These are phyloP conservation scores for Brachionus calyciflorus DNA, from an alignment of 1,140 invertebrate genomes.

Conservation along the genomic window DNA sequence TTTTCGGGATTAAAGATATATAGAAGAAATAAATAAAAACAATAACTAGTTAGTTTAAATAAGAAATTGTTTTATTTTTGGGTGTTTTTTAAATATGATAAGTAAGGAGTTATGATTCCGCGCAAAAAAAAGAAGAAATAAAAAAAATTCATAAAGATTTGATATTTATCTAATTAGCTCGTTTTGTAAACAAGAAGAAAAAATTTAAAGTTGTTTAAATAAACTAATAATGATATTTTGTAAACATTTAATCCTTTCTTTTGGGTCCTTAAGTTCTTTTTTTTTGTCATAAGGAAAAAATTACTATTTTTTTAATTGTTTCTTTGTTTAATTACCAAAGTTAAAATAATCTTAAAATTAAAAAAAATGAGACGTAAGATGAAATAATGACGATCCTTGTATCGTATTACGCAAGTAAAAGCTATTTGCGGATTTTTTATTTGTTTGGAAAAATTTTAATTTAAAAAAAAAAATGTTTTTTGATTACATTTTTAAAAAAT, in stretches of 20 bases:
- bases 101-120: background rate
- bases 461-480: too few relatives aligned
- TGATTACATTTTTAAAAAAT: too few relatives aligned
- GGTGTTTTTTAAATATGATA: slow-evolving; percentile 38
- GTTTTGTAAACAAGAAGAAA: slow-evolving; percentile 21
- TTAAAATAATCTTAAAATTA: too few relatives aligned
- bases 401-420: too few relatives aligned
- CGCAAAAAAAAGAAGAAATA: background rate
- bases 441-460: too few relatives aligned
- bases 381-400: too few relatives aligned
- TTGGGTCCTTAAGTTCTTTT: too few relatives aligned
- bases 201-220: slow-evolving; percentile 35
- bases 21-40: background rate
- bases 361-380: too few relatives aligned
- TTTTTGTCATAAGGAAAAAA: too few relatives aligned
- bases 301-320: too few relatives aligned
- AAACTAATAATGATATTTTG: slow-evolving; percentile 12
- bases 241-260: slow-evolving; percentile 27
- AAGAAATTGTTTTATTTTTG: slow-evolving; percentile 12
- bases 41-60: slow-evolving; percentile 24
- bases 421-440: too few relatives aligned
- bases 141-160: background rate
- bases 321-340: too few relatives aligned
- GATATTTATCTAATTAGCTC: slow-evolving; percentile 42
- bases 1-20: slow-evolving; percentile 16